Percentiles rank a stretch among this genome's conserved stretches.
phyloP scores from a whole-genome alignment of 2,113 vertebrate genomes.

The Dicrurus megarhynchus region DNA sequence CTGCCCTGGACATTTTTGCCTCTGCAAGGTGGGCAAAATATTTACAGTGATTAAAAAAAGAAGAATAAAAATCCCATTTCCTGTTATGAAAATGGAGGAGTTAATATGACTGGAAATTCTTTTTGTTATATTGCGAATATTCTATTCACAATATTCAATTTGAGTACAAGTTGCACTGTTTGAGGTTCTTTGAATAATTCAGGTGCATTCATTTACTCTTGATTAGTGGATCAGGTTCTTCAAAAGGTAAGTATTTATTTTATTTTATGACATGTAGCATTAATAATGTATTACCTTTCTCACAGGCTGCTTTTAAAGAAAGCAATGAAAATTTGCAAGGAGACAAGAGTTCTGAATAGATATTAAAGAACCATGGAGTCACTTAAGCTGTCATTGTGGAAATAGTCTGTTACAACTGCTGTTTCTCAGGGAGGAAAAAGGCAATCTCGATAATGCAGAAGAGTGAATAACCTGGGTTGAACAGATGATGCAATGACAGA shows the following conservation, averaged over 20 bases:
- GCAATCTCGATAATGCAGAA: constrained; percentile 3
- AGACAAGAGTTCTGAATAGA: constrained; percentile 59
- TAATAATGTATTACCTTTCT: constrained; percentile 72
- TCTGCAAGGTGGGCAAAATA: background rate
- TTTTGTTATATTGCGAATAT: constrained; percentile 55
- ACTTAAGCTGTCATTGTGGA: constrained; percentile 65
- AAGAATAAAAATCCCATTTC: background rate
- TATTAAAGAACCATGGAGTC: constrained; percentile 53
- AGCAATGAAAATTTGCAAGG: constrained; percentile 52
- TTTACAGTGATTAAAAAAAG: background rate
- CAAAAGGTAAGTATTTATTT: constrained; percentile 71
- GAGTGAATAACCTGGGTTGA: constrained; percentile 18
- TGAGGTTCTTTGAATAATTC: constrained; percentile 72
- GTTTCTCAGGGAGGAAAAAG: constrained; percentile 5
- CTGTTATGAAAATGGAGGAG: background rate
- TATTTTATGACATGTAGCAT: constrained; percentile 69
- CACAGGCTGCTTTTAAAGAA: constrained; percentile 47
- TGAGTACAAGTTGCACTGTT: constrained; percentile 70
- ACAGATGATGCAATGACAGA: background rate
- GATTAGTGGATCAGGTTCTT: constrained; percentile 69
- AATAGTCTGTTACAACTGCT: constrained; percentile 25
- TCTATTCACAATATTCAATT: constrained; percentile 72
- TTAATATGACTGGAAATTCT: constrained; percentile 15
- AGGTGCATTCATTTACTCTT: constrained; percentile 73
- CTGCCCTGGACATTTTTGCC: background rate